A percentile compares a stretch with the other conserved stretches of the same genome.
Evolutionary conservation across 37 sponge, comb jelly and placozoan genomes (phyloP).

Genomic region (Ephydatia muelleri): DNA sequence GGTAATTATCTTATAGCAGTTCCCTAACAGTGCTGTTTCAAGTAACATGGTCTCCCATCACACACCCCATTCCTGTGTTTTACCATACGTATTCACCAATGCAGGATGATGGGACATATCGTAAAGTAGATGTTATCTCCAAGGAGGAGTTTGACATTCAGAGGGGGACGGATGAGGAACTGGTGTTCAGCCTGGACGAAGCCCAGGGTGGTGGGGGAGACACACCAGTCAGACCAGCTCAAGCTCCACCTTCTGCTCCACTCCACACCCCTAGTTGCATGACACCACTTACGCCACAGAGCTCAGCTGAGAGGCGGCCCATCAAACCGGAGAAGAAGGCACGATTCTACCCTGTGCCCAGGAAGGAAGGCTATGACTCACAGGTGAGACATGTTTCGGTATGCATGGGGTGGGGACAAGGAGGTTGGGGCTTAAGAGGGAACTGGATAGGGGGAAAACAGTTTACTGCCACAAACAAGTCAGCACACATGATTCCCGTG

Average conservation of each 20-base stretch:
- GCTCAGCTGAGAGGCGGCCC: neutral
- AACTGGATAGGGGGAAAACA: neutral
- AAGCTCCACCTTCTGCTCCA: neutral
- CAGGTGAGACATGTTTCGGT: neutral
- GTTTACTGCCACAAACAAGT: slow-evolving; percentile 49
- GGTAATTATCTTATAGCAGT: neutral
- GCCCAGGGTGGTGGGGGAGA: neutral
- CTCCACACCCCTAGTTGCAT: neutral
- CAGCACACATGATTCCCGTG: slow-evolving; percentile 49
- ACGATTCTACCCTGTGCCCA: slow-evolving; percentile 80
- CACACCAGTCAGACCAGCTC: neutral
- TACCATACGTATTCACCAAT: too few relatives aligned
- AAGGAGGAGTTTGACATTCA: slow-evolving; percentile 78
- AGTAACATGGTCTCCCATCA: neutral
- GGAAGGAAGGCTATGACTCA: slow-evolving; percentile 42
- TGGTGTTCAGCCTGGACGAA: slow-evolving; percentile 24
- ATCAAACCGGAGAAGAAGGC: slow-evolving; percentile 25
- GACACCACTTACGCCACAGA: neutral
- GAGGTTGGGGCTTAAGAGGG: neutral
- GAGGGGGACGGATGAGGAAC: slow-evolving; percentile 23
- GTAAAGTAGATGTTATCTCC: slow-evolving; percentile 68
- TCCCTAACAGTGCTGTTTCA: neutral
- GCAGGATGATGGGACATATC: slow-evolving; percentile 18
- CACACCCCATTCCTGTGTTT: too few relatives aligned
- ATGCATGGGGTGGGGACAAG: neutral